A percentile compares a stretch with the other conserved stretches of the same genome.
Conservation (phyloP, 2,888 invertebrate species). For the Lypha dubia region DNA sequence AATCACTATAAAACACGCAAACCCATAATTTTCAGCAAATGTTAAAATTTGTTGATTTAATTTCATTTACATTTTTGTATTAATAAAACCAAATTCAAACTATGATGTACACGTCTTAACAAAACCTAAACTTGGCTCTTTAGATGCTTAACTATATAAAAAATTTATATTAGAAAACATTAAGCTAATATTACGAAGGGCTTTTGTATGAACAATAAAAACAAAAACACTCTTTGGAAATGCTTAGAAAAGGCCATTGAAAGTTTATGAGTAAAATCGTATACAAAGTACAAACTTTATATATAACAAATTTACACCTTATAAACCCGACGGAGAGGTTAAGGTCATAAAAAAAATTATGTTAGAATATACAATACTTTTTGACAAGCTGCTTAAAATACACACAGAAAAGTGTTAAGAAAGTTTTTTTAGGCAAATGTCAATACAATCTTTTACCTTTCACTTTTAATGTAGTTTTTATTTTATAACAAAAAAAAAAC, state of each 20-base stretch:
- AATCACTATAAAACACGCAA: constrained; percentile 6
- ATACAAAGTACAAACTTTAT: constrained; percentile 5
- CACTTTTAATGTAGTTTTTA: not conserved
- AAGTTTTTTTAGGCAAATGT: constrained; percentile 58
- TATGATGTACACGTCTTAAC: not conserved
- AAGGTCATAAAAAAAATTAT: constrained; percentile 40
- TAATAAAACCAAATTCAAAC: not conserved
- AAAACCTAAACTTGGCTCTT: not conserved
- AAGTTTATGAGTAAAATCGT: not conserved
- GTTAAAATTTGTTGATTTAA: not conserved
- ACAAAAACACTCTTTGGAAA: constrained; percentile 24
- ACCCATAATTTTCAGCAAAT: not conserved
- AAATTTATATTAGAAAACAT: not conserved
- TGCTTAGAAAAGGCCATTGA: not conserved
- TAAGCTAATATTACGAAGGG: not conserved
- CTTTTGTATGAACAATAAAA: not conserved
- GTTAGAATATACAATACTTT: not conserved
- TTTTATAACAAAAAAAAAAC: not conserved
- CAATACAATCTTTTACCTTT: constrained; percentile 48
- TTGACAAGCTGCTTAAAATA: not conserved
- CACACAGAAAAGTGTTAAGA: constrained; percentile 16
- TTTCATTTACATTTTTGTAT: too few relatives aligned
- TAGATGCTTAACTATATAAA: not conserved
- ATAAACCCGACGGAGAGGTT: constrained; percentile 48
- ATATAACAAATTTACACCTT: constrained; percentile 62